Percentiles rank a stretch among this genome's conserved stretches.
Conservation (phyloP, 2,797 vertebrate genomes). For the Passerculus sandwichensis region DNA sequence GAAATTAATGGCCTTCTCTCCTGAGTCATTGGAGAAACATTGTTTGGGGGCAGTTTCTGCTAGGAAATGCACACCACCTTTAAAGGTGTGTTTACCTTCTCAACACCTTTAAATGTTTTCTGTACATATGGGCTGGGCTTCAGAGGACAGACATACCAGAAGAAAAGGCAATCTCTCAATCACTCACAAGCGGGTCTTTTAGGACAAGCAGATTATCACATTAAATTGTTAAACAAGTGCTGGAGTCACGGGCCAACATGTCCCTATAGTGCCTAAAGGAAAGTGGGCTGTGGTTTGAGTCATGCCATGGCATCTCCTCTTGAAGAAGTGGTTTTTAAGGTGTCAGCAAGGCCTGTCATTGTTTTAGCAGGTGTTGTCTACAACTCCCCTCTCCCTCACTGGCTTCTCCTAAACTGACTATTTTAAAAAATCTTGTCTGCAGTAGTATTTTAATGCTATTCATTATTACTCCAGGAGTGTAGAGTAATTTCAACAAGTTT, state of each 20-base stretch:
- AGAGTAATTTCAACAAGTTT: no score
- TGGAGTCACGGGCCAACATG: not conserved
- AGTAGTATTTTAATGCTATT: not conserved
- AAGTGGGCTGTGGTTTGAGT: not conserved
- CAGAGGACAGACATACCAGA: not conserved
- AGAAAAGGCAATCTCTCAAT: not conserved
- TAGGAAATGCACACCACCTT: not conserved
- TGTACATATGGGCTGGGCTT: not conserved
- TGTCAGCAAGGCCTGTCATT: not conserved
- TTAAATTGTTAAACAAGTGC: not conserved
- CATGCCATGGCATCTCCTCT: not conserved
- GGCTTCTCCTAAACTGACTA: not conserved
- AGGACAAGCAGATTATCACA: not conserved
- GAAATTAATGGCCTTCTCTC: not conserved
- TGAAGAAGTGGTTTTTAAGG: not conserved
- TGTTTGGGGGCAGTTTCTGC: not conserved
- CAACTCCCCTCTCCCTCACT: not conserved
- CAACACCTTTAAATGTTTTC: not conserved
- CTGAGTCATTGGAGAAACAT: conserved; percentile 15
- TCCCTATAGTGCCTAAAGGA: not conserved
- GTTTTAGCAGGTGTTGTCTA: not conserved
- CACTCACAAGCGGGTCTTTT: not conserved
- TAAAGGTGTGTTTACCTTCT: not conserved
- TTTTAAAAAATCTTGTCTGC: not conserved
- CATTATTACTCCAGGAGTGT: not conserved